These are phyloP conservation scores for Graptemys geographica DNA, from an alignment of 2,797 vertebrate genomes.

Conservation along the genomic window DNA sequence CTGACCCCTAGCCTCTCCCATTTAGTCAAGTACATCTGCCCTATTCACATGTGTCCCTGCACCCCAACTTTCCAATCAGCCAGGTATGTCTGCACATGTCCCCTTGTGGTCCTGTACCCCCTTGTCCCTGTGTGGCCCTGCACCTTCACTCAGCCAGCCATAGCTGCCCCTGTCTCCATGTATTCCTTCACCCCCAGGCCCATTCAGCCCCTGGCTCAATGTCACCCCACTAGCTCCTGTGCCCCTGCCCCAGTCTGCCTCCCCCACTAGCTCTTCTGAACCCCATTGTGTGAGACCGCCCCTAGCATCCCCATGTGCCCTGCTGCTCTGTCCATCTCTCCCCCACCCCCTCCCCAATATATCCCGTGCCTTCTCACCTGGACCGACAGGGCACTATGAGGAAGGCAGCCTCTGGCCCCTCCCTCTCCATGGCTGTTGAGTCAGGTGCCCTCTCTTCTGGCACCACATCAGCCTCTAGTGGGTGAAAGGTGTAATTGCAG, in stretches of 20 bases:
- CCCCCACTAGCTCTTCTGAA: neutral
- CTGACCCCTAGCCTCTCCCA: no score
- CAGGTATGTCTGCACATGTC: neutral
- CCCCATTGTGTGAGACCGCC: neutral
- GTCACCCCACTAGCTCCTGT: neutral
- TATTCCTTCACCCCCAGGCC: neutral
- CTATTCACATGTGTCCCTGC: neutral
- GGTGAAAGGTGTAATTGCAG: neutral
- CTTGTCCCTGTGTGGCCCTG: neutral
- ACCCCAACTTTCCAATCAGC: neutral
- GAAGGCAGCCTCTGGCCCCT: neutral
- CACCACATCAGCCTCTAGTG: neutral
- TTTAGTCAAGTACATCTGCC: neutral
- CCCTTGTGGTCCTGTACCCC: neutral
- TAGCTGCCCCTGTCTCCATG: neutral
- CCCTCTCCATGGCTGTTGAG: neutral
- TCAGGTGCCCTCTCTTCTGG: neutral
- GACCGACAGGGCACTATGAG: no score
- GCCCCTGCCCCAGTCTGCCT: neutral
- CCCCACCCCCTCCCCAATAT: neutral
- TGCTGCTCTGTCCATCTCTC: no score
- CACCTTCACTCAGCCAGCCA: neutral
- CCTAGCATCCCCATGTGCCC: neutral
- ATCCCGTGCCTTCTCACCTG: neutral
- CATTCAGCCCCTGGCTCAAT: neutral